Evolutionary conservation across 2,113 vertebrate species (phyloP).

Genomic region (Eptesicus fuscus): DNA sequence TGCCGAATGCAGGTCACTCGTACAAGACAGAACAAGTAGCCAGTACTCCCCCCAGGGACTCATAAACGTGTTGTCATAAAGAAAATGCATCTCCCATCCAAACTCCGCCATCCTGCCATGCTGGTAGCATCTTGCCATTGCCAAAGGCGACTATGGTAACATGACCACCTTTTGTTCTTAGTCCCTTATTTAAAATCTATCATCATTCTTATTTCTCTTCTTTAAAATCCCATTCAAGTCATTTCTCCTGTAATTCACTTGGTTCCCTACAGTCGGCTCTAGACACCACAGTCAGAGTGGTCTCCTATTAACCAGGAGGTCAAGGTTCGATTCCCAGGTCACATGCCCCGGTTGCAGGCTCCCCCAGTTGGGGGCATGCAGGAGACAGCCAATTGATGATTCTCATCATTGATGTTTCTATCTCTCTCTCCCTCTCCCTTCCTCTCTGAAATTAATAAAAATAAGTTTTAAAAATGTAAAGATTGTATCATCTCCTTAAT

Average conservation of each 20-base stretch:
- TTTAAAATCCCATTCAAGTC: neutral
- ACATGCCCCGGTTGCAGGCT: too few species aligned
- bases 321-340: too few species aligned
- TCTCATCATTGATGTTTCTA: too few species aligned
- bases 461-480: too few species aligned
- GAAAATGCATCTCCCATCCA: neutral
- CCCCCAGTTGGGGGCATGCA: too few species aligned
- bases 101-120: too few species aligned
- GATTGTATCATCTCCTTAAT: neutral
- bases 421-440: too few species aligned
- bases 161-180: neutral
- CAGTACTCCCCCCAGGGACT: neutral
- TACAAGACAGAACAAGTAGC: neutral
- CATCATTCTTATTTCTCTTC: neutral
- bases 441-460: too few species aligned
- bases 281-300: neutral
- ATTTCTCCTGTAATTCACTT: neutral
- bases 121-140: fast-evolving
- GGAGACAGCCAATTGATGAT: too few species aligned
- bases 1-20: neutral
- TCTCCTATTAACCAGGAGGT: neutral
- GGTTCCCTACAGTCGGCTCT: neutral
- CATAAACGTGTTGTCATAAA: neutral
- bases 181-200: neutral
- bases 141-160: fast-evolving